Percentiles rank a stretch among this genome's conserved stretches.
phyloP scores from a whole-genome alignment of 2,888 invertebrate species.

The Agonopterix arenella region DNA sequence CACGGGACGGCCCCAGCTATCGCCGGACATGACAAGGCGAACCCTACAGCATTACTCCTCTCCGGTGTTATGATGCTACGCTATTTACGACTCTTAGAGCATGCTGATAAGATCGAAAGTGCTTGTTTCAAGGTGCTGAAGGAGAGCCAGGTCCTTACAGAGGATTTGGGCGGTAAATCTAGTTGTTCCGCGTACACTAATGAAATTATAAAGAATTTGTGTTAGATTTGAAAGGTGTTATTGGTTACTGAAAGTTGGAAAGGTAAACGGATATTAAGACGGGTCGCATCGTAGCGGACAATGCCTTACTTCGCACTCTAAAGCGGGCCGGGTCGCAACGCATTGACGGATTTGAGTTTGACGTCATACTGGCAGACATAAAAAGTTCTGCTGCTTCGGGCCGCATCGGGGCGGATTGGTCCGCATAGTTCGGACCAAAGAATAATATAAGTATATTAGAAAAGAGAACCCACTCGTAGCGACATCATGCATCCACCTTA shows the following conservation, averaged over 20 bases:
- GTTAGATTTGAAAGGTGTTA: constrained; percentile 13
- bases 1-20: constrained; percentile 98
- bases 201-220: constrained; percentile 81
- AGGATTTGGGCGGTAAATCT: constrained; percentile 94
- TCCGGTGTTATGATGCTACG: constrained; percentile 99
- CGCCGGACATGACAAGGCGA: constrained; percentile 97
- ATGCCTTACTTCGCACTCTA: too few relatives aligned
- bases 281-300: too few relatives aligned
- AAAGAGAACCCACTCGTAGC: too few relatives aligned
- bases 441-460: too few relatives aligned
- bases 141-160: constrained; percentile 89
- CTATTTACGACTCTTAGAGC: constrained; percentile 85
- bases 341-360: background rate
- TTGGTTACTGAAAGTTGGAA: background rate
- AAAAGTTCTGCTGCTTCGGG: background rate
- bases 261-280: too few relatives aligned
- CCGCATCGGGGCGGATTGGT: too few relatives aligned
- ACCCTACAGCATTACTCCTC: constrained; percentile 97
- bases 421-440: too few relatives aligned
- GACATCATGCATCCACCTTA: too few relatives aligned
- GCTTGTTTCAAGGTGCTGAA: constrained; percentile 92
- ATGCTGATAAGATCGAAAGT: constrained; percentile 87
- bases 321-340: too few relatives aligned
- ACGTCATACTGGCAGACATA: background rate
- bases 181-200: constrained; percentile 96